A percentile compares a stretch with the other conserved stretches of the same genome.
These are phyloP conservation scores for Vanessa tameamea DNA, from an alignment of 1,140 invertebrate genomes.

Conservation along the genomic window DNA sequence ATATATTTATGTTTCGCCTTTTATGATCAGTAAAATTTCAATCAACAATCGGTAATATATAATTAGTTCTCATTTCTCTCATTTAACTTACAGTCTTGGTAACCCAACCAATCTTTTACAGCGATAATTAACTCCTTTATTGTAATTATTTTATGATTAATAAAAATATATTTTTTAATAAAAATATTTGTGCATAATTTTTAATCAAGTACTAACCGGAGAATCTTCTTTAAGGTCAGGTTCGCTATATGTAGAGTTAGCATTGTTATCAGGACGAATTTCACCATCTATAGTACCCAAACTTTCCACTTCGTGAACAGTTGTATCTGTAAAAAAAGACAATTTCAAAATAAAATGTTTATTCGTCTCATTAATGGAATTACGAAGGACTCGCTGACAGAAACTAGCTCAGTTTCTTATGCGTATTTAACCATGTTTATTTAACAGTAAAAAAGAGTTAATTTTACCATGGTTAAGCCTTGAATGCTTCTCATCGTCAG, in stretches of 20 bases:
- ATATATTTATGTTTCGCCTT: not conserved
- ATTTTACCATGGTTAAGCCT: constrained; percentile 63
- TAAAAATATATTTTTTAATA: not conserved
- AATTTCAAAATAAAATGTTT: not conserved
- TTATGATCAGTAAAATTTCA: too few species aligned
- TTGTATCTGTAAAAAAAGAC: constrained; percentile 41
- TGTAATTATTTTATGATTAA: too few species aligned
- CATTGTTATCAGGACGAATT: constrained; percentile 66
- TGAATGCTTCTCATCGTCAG: constrained; percentile 71
- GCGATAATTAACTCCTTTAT: too few species aligned
- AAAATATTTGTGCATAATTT: not conserved
- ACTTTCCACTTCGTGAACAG: constrained; percentile 51
- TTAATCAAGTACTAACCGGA: constrained; percentile 48
- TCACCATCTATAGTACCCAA: constrained; percentile 61
- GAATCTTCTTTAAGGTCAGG: constrained; percentile 59
- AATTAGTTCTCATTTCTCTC: not conserved
- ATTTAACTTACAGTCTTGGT: too few species aligned
- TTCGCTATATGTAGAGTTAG: constrained; percentile 70
- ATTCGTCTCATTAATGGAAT: too few species aligned
- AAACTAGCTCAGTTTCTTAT: too few species aligned
- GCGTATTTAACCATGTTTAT: too few species aligned
- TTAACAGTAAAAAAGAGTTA: not conserved
- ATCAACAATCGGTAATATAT: not conserved
- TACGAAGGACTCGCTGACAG: too few species aligned
- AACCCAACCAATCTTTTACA: too few species aligned